These are phyloP conservation scores for Eutrigla gurnardus DNA, from an alignment of 2,797 vertebrate species.

Conservation along the genomic window DNA sequence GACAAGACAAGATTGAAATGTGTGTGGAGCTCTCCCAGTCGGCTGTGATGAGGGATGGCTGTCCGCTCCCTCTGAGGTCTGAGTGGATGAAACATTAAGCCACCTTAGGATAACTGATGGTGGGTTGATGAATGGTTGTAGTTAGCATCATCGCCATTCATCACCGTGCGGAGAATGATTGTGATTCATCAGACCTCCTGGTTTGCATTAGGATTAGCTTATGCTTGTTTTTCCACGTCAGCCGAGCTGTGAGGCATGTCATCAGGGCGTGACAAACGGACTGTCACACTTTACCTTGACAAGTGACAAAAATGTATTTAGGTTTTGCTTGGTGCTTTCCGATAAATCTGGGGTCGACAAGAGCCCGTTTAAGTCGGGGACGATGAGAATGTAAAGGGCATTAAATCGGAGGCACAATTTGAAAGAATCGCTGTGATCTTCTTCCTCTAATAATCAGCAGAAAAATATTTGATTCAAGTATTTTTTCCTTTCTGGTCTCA, in stretches of 20 bases:
- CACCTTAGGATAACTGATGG: constrained; percentile 78
- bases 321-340: constrained; percentile 14
- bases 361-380: not conserved
- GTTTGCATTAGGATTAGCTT: constrained; percentile 72
- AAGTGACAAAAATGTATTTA: constrained; percentile 48
- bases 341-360: not conserved
- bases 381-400: not conserved
- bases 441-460: constrained; percentile 29
- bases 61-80: constrained; percentile 68
- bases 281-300: constrained; percentile 51
- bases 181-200: constrained; percentile 71
- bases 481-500: constrained; percentile 39
- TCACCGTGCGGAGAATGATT: constrained; percentile 61
- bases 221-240: constrained; percentile 63
- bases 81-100: constrained; percentile 80
- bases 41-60: constrained; percentile 74
- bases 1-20: constrained; percentile 80
- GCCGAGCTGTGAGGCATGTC: constrained; percentile 44
- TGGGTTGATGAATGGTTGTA: constrained; percentile 75
- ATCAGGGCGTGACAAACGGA: constrained; percentile 41
- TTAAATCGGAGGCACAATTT: constrained; percentile 13
- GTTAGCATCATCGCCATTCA: constrained; percentile 77
- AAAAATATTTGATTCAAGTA: constrained; percentile 36
- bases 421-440: constrained; percentile 16
- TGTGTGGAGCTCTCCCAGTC: constrained; percentile 66